Percentiles rank a stretch among this genome's conserved stretches.
phyloP scores from a whole-genome alignment of 53 echinoderm and acorn worm genomes.

The Henricia sp. region DNA sequence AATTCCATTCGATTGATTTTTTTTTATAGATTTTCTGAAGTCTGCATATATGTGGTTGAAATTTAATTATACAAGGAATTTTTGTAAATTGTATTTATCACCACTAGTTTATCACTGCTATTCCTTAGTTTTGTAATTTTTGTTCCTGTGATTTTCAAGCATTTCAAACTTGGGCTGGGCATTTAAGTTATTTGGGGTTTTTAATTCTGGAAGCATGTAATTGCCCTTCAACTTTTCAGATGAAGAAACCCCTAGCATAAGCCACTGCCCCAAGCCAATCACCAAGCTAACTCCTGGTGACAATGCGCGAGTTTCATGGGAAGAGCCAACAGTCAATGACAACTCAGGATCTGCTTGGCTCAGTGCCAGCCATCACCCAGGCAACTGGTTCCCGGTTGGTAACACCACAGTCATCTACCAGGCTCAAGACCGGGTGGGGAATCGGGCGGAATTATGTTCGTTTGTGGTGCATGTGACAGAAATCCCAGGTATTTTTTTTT shows the following conservation, averaged over 20 bases:
- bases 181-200: no score
- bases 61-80: no score
- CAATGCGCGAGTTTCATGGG: slow-evolving; percentile 14
- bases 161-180: no score
- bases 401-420: slow-evolving; percentile 36
- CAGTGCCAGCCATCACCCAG: slow-evolving; percentile 2
- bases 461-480: slow-evolving; percentile 12
- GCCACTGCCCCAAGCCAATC: slow-evolving; percentile 18
- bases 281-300: not conserved
- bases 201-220: not conserved
- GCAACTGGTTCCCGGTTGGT: slow-evolving; percentile 35
- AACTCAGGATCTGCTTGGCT: slow-evolving; percentile 32
- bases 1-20: no score
- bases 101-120: no score
- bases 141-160: no score
- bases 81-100: no score
- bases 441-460: slow-evolving; percentile 47
- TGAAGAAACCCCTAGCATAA: slow-evolving; percentile 2
- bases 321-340: slow-evolving; percentile 17
- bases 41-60: no score
- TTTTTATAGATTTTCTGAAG: no score
- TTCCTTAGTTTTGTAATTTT: no score
- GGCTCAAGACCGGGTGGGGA: slow-evolving; percentile 20
- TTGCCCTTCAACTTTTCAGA: slow-evolving; percentile 19
- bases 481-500: slow-evolving; percentile 28